Percentiles rank a stretch among this genome's conserved stretches.
Conservation (phyloP, 2,113 vertebrate species). For the Euleptes europaea region DNA sequence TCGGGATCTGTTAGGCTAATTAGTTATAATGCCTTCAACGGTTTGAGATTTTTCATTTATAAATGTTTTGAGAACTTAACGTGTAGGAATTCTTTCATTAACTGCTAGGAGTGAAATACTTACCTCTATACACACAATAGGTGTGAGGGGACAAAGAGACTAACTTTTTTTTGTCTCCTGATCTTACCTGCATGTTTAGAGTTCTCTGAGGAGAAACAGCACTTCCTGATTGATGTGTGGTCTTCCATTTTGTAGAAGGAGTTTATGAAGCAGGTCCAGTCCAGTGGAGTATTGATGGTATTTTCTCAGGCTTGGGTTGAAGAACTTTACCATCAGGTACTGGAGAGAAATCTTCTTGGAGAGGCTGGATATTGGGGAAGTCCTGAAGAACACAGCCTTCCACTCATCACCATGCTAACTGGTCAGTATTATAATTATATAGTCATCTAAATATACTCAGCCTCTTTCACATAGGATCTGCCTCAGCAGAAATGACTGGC, state of each 20-base stretch:
- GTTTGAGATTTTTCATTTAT: too few species aligned
- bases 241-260: conserved; percentile 83
- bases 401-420: conserved; percentile 92
- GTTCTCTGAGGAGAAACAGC: neutral
- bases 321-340: conserved; percentile 91
- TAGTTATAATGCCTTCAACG: too few species aligned
- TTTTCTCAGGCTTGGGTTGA: conserved; percentile 96
- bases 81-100: neutral
- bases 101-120: neutral
- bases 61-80: neutral
- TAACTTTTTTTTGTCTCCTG: neutral
- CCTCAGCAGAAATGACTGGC: neutral
- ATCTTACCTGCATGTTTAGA: neutral
- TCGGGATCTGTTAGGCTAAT: too few species aligned
- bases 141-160: too few species aligned
- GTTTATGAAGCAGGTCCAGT: conserved; percentile 92
- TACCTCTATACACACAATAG: neutral
- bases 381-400: conserved; percentile 81
- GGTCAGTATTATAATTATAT: conserved; percentile 73
- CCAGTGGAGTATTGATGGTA: conserved; percentile 90
- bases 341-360: conserved; percentile 91
- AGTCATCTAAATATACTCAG: neutral
- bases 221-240: neutral
- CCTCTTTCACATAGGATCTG: neutral
- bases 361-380: conserved; percentile 93